Conservation (phyloP, 1,140 invertebrate species). For the Cepaea nemoralis region DNA sequence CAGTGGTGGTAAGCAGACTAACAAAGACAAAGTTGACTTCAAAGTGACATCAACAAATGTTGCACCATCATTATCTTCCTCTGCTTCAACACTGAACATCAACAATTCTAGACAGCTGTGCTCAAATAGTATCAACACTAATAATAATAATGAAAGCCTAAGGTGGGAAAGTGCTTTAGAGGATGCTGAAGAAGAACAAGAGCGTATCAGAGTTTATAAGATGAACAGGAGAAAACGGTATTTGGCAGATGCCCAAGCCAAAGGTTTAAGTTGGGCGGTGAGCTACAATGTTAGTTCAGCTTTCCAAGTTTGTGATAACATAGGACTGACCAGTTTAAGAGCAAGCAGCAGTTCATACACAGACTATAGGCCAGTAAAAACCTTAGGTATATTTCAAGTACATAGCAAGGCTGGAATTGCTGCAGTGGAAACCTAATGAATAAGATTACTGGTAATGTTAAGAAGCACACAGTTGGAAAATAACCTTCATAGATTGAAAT, state of each 20-base stretch:
- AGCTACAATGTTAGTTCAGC: slow-evolving; percentile 26
- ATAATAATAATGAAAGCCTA: slow-evolving; percentile 61
- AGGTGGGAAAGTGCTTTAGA: slow-evolving; percentile 62
- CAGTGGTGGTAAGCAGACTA: neutral
- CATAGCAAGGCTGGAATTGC: slow-evolving; percentile 19
- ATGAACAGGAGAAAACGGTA: slow-evolving; percentile 67
- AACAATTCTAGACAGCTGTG: neutral
- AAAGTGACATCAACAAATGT: neutral
- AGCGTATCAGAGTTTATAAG: slow-evolving; percentile 64
- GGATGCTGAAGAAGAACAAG: slow-evolving; percentile 58
- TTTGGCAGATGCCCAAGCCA: slow-evolving; percentile 61
- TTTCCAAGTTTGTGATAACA: slow-evolving; percentile 24
- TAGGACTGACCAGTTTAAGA: slow-evolving; percentile 30
- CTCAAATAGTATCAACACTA: neutral
- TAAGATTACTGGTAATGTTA: slow-evolving; percentile 1
- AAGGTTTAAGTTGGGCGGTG: slow-evolving; percentile 62
- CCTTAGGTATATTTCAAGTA: slow-evolving; percentile 23
- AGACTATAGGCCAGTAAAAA: slow-evolving; percentile 50
- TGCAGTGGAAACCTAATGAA: slow-evolving; percentile 44
- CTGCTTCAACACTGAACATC: neutral
- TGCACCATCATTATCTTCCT: neutral
- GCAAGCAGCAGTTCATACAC: slow-evolving; percentile 26
- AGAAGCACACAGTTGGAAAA: too few relatives aligned
- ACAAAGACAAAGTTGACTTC: slow-evolving; percentile 16
- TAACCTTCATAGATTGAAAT: too few relatives aligned